Evolutionary conservation across 1,140 invertebrate species (phyloP), one percentile per base, ranked within the genome.

Genomic region (Trichoplusia ni): DNA sequence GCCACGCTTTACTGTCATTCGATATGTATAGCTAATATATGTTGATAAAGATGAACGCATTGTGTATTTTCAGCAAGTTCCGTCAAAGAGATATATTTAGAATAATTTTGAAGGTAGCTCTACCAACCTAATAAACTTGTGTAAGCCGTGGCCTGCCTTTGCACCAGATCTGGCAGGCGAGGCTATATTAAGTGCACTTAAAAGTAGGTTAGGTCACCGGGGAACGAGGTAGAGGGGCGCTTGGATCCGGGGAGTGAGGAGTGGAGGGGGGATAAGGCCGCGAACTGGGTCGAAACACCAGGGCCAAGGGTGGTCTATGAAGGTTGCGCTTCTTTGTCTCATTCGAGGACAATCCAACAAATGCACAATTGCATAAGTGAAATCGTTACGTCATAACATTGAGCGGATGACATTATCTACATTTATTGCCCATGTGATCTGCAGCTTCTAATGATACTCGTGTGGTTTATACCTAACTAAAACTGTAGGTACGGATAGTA

Each of bases 271-370:
- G 27, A 53, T 59, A 68, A 68, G 59, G 67, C 40, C 40, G 64
- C 54, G 62, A 88, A 78, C 80, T 85, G 82, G 86, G 83, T 88
- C 84, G 62, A 74, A 83, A 68, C 71, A 84, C 82, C 87, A 90
- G 80, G 85, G 87, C 87, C 87, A 90, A 90, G 87, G 87, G 87
- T 88, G 82, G 76, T 75, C 75, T 73, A 61, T 79, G 81, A 90
- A 88, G 87, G 87, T 90, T 88, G 85, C 65, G 53, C 53, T 82
- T 71, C 79, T 88, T 82, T 86, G 80, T 85, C 68, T 79, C 64
- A 67, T 63, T 68, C 56, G 51, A 71, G 63, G 51, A 66, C 68
- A 62, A 51, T 19, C 63, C 71, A 54, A 46, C 63, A 69, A 69
- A 63, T 54, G 62, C 61, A 64, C 23, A 2, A 35, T 35, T 35